A percentile compares a stretch with the other conserved stretches of the same genome.
phyloP scores from a whole-genome alignment of 2,797 vertebrate species.

The Cygnus olor region DNA sequence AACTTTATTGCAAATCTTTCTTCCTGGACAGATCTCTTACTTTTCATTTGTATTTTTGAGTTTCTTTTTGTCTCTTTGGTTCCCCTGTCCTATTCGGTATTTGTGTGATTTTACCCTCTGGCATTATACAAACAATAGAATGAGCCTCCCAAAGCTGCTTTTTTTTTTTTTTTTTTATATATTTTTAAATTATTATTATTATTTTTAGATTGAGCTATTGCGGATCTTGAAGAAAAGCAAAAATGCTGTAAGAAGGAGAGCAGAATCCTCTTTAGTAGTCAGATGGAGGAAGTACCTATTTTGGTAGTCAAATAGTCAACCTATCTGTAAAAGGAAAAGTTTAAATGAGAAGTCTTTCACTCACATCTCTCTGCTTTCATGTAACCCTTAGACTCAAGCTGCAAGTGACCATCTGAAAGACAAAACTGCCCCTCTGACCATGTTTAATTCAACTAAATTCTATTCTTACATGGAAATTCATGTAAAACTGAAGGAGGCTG shows the following conservation, averaged over 20 bases:
- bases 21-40: background rate
- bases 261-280: background rate
- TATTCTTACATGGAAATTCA: background rate
- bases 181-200: too few species aligned
- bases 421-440: background rate
- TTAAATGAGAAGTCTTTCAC: background rate
- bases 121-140: background rate
- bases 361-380: background rate
- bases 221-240: background rate
- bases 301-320: background rate
- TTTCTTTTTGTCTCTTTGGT: background rate
- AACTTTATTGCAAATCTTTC: background rate
- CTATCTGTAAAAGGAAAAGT: background rate
- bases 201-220: background rate
- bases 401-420: background rate
- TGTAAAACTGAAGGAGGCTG: background rate
- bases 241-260: background rate
- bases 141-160: background rate
- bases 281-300: background rate
- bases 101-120: background rate
- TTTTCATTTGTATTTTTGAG: background rate
- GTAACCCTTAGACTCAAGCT: background rate
- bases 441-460: slow-evolving; percentile 17
- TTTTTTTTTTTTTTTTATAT: background rate
- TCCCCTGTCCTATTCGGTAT: background rate